Percentiles rank a stretch among this genome's conserved stretches.
These are phyloP conservation scores for Porites cylindrica DNA, from an alignment of 92 coral and sea anemone genomes.

Conservation along the genomic window DNA sequence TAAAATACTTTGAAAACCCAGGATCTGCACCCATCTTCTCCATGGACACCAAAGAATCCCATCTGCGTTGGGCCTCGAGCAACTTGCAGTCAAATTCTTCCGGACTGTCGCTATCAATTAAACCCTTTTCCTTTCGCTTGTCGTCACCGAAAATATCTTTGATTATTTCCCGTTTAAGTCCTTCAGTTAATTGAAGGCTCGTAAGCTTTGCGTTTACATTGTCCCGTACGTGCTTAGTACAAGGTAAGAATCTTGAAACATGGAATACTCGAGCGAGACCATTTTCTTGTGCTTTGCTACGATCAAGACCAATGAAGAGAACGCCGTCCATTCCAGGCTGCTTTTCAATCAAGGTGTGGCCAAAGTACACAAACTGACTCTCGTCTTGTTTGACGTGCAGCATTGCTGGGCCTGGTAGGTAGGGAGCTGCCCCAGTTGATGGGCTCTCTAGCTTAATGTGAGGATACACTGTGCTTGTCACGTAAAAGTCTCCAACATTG, in stretches of 20 bases:
- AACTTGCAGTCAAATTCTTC: too few species aligned
- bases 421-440: slow-evolving; percentile 39
- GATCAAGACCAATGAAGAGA: slow-evolving; percentile 57
- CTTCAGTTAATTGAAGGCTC: slow-evolving; percentile 20
- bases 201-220: slow-evolving; percentile 38
- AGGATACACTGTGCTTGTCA: slow-evolving; percentile 52
- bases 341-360: slow-evolving; percentile 45
- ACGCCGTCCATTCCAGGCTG: slow-evolving; percentile 6
- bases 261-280: slow-evolving; percentile 38
- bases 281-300: slow-evolving; percentile 50
- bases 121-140: too few species aligned
- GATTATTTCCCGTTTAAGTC: too few species aligned
- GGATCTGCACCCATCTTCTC: slow-evolving; percentile 24
- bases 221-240: slow-evolving; percentile 58
- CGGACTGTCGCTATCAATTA: too few species aligned
- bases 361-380: slow-evolving; percentile 62
- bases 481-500: slow-evolving; percentile 56
- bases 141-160: too few species aligned
- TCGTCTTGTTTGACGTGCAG: slow-evolving; percentile 55
- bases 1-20: slow-evolving; percentile 26
- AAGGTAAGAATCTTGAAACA: slow-evolving; percentile 44
- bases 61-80: too few species aligned
- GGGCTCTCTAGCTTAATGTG: slow-evolving; percentile 47
- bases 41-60: too few species aligned
- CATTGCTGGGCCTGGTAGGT: slow-evolving; percentile 66